These are phyloP conservation scores for Psittacula echo DNA, from an alignment of 2,797 vertebrate species.

Conservation along the genomic window DNA sequence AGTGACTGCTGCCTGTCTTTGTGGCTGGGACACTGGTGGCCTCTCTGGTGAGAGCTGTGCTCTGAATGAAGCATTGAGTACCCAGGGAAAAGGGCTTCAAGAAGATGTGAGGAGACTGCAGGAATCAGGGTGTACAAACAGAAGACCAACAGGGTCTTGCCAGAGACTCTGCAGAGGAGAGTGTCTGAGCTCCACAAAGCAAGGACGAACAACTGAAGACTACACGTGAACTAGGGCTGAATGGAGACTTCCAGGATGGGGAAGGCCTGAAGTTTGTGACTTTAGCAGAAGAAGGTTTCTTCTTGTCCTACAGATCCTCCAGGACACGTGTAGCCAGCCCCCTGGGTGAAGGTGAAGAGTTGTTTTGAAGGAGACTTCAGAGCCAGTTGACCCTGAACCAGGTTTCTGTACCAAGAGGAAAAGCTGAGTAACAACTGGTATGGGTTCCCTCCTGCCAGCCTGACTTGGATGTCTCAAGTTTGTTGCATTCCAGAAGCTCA, in stretches of 20 bases:
- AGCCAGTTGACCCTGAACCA: background rate
- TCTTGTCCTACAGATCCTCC: background rate
- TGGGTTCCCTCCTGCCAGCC: background rate
- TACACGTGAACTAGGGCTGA: background rate
- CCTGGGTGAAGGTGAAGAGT: background rate
- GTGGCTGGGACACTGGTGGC: too few species aligned
- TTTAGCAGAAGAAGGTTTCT: background rate
- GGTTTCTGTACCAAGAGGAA: background rate
- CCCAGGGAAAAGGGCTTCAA: background rate
- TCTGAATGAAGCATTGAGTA: background rate
- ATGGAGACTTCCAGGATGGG: background rate
- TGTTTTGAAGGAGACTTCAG: background rate
- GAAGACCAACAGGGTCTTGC: background rate
- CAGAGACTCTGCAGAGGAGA: background rate
- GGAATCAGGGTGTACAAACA: background rate
- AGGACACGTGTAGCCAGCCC: background rate
- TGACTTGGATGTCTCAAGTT: background rate
- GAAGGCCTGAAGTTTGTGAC: background rate
- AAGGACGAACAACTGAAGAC: background rate
- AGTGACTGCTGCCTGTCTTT: background rate
- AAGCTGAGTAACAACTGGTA: background rate
- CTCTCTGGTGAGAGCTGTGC: background rate
- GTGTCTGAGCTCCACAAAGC: background rate
- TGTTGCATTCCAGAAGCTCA: background rate
- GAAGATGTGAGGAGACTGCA: background rate